Base-by-base conservation (phyloP, 2,888 invertebrate species). In the Apodemia zela region DNA sequence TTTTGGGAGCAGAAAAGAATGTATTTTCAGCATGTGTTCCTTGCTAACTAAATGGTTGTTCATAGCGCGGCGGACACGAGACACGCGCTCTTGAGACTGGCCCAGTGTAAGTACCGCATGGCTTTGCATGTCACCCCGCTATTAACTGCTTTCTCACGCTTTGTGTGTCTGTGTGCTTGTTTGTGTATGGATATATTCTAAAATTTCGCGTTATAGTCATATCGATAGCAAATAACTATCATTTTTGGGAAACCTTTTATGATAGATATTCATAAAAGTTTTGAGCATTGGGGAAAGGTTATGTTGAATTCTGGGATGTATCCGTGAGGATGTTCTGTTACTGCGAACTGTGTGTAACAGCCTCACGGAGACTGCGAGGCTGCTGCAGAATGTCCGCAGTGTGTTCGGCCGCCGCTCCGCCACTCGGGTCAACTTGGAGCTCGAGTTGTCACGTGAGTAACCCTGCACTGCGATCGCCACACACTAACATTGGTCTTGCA, bases 291-390 rank as follows among this genome's bases (percentile, higher is more conserved):
- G 25, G 54, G 29, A 29, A 29, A 29, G 54, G 54, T 57, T 54
- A 4, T 18, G 6, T 51, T 57, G 13, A 1, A n/a, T 33, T 38
- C 64, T 67, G 68, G 64, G 69, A 59, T 70, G 65, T 69, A 68
- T 63, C 62, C 66, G 69, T 64, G 67, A 69, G 73, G 72, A 38
- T 60, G 35, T 59, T 54, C 38, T 63, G 64, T 45, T 65, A 62
- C 38, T 51, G 63, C 61, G 79, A 73, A 78, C 76, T 82, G 77
- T 85, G 79, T 88, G 84, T 83, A 84, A 86, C 95, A 98, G 98
- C 95, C 95, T 98, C 92, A 97, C 98, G 93, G 98, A 99, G 95
- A 98, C 98, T 82, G 98, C 98, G 87, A 95, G 98, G 79, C 95
- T 99, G 85, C 95, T 99, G 93, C 96, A 97, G 93, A 97, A 97